A percentile compares a stretch with the other conserved stretches of the same genome.
Conservation (phyloP, 2,888 invertebrate species). For the Leptinotarsa haldemani region DNA sequence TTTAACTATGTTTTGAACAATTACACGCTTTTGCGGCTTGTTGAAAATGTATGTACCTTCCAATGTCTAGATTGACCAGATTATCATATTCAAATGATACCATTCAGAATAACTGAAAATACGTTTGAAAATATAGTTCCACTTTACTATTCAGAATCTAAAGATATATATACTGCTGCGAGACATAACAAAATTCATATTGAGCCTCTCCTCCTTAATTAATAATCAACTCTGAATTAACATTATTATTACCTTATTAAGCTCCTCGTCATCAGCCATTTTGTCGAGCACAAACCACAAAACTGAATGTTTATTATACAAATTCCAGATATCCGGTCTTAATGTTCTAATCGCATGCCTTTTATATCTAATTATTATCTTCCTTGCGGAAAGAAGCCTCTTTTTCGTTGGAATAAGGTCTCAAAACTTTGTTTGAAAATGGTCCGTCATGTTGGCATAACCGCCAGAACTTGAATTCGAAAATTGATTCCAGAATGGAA, state of each 20-base stretch:
- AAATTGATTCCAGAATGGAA: conserved; percentile 31
- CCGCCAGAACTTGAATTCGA: conserved; percentile 13
- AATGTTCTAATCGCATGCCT: conserved; percentile 31
- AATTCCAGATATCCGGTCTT: conserved; percentile 16
- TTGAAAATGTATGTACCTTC: too few relatives aligned
- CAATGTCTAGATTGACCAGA: too few relatives aligned
- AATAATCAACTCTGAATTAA: neutral
- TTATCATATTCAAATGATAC: too few relatives aligned
- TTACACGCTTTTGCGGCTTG: too few relatives aligned
- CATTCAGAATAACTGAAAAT: too few relatives aligned
- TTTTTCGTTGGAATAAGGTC: neutral
- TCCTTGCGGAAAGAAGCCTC: neutral
- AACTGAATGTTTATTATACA: conserved; percentile 31
- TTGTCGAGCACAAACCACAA: conserved; percentile 32
- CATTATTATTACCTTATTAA: conserved; percentile 55
- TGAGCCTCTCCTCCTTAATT: neutral
- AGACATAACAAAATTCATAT: neutral
- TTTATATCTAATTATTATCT: neutral
- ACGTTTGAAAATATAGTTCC: too few relatives aligned
- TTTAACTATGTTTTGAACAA: too few relatives aligned
- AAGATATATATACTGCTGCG: neutral
- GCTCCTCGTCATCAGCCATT: conserved; percentile 60
- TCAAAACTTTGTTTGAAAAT: neutral
- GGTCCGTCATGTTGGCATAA: neutral
- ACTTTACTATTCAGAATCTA: too few relatives aligned